phyloP scores from a whole-genome alignment of 1,140 invertebrate genomes.

The Ruditapes philippinarum region DNA sequence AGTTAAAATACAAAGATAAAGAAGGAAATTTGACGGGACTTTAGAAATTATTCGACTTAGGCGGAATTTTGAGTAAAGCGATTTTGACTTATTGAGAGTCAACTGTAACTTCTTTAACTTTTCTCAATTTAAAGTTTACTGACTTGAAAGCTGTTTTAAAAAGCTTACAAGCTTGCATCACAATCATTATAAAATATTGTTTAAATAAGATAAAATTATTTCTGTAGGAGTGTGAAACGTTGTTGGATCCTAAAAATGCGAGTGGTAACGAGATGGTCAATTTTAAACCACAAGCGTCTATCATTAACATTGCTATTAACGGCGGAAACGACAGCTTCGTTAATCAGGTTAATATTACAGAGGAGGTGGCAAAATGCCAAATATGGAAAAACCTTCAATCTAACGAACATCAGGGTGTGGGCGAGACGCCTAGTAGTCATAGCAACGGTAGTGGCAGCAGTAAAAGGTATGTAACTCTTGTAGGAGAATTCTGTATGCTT shows the following conservation, averaged over 20 bases:
- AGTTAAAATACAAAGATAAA: no score
- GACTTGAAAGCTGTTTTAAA: no score
- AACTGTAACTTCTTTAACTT: no score
- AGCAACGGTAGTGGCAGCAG: not conserved
- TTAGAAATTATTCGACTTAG: no score
- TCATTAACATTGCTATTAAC: conserved; percentile 55
- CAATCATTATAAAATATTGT: no score
- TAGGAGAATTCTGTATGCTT: no score
- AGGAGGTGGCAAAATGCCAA: conserved; percentile 65
- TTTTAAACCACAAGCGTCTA: conserved; percentile 31
- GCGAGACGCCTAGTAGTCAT: not conserved
- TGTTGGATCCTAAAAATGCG: conserved; percentile 42
- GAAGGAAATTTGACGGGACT: no score
- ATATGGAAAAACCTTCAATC: conserved; percentile 68
- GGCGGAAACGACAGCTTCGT: conserved; percentile 51
- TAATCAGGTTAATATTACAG: conserved; percentile 67
- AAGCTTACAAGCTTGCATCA: no score
- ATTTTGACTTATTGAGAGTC: no score
- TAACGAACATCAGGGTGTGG: not conserved
- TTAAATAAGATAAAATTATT: no score
- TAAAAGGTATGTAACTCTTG: conserved; percentile 29
- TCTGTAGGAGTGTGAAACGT: conserved; percentile 54
- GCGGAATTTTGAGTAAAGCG: no score
- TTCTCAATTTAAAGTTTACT: no score
- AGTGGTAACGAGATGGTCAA: not conserved